Percentiles rank a stretch among this genome's conserved stretches.
These are phyloP conservation scores for Prionailurus viverrinus DNA, from an alignment of 2,113 vertebrate genomes.

Conservation along the genomic window DNA sequence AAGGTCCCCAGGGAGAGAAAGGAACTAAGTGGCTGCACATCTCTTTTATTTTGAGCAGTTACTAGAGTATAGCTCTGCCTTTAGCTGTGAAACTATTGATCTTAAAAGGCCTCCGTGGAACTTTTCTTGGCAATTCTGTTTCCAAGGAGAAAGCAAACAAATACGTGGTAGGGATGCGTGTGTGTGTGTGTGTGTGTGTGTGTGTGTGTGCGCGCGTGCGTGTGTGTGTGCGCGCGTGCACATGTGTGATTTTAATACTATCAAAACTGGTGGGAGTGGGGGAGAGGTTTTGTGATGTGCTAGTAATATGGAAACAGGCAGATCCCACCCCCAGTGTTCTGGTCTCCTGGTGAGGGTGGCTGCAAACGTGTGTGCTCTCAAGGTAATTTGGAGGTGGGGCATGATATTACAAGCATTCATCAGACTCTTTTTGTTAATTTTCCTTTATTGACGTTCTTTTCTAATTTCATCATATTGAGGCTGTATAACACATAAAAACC, in stretches of 20 bases:
- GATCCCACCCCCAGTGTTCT: accelerated
- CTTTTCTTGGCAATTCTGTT: neutral
- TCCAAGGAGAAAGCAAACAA: neutral
- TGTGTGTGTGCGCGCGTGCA: accelerated
- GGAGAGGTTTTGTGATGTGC: neutral
- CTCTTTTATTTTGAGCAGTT: neutral
- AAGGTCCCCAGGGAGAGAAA: neutral
- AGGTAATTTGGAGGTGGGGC: neutral
- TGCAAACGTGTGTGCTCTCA: neutral
- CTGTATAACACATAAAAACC: conserved; percentile 3
- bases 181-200: neutral
- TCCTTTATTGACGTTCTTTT: neutral
- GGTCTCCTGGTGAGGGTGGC: neutral
- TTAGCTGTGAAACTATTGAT: neutral
- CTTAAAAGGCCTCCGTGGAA: neutral
- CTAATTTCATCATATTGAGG: conserved; percentile 36
- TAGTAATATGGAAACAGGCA: neutral
- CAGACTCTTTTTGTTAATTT: neutral
- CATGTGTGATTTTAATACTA: neutral
- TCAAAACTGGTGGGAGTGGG: neutral
- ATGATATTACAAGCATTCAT: neutral
- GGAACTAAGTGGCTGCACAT: too few relatives aligned
- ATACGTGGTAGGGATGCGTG: neutral
- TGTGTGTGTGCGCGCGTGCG: too few relatives aligned
- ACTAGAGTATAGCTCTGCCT: neutral